phyloP scores from a whole-genome alignment of 2,113 vertebrate genomes.

The Solea senegalensis region DNA sequence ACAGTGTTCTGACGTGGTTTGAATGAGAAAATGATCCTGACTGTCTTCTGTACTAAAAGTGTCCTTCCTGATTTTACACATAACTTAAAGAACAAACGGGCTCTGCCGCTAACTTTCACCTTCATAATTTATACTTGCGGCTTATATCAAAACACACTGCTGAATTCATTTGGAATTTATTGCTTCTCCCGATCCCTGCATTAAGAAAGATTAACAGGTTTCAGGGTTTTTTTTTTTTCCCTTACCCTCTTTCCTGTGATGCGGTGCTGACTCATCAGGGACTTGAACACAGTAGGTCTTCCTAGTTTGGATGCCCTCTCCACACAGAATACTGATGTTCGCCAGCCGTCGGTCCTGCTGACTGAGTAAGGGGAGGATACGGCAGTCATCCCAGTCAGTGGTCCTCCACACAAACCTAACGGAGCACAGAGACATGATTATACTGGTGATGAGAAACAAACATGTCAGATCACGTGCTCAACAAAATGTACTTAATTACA shows the following conservation, averaged over 20 bases:
- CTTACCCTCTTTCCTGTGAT: constrained; percentile 87
- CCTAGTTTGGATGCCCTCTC: constrained; percentile 91
- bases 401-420: constrained; percentile 91
- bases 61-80: background rate
- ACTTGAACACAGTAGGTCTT: constrained; percentile 90
- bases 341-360: constrained; percentile 80
- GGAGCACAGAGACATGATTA: constrained; percentile 10
- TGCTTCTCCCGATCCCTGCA: constrained; percentile 23
- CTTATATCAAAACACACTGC: constrained; percentile 12
- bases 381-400: constrained; percentile 92
- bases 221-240: background rate
- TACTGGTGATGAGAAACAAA: background rate
- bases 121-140: constrained; percentile 23
- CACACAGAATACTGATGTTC: constrained; percentile 82
- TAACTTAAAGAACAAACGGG: background rate
- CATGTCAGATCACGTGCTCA: background rate
- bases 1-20: no score
- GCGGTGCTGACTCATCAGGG: constrained; percentile 54
- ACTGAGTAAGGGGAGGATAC: constrained; percentile 85
- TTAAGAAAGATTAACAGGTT: constrained; percentile 12
- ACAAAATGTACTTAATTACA: no score
- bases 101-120: constrained; percentile 9
- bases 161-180: constrained; percentile 8
- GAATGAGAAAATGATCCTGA: no score
- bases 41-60: no score